Percentiles rank a stretch among this genome's conserved stretches.
Conservation (phyloP, 2,888 invertebrate species). For the Drosophila macrospina region DNA sequence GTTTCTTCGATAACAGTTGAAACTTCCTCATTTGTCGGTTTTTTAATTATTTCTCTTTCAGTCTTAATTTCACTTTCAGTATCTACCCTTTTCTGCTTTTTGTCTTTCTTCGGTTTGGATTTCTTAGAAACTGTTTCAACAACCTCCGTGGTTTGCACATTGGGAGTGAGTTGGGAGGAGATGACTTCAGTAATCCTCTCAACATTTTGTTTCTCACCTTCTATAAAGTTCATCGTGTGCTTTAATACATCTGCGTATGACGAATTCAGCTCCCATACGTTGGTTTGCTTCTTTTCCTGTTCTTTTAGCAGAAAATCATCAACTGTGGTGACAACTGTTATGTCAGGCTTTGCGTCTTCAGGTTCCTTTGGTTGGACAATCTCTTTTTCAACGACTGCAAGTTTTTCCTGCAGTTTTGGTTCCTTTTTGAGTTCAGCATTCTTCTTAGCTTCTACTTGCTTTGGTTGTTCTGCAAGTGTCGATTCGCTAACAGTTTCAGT, state of each 20-base stretch:
- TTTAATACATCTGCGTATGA: slow-evolving; percentile 69
- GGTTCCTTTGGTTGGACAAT: neutral
- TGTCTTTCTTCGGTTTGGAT: slow-evolving; percentile 45
- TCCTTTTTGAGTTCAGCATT: neutral
- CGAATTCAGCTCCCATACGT: slow-evolving; percentile 50
- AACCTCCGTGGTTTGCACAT: neutral
- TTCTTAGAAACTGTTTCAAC: slow-evolving; percentile 26
- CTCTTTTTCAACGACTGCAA: neutral
- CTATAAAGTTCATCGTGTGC: slow-evolving; percentile 62
- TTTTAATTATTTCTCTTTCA: neutral
- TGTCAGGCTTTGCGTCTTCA: neutral
- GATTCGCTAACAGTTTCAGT: slow-evolving; percentile 8
- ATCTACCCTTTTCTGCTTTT: slow-evolving; percentile 28
- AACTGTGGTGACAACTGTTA: slow-evolving; percentile 6
- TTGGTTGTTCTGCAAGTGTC: slow-evolving; percentile 3
- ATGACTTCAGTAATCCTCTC: slow-evolving; percentile 16
- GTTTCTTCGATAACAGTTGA: neutral
- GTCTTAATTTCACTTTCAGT: slow-evolving; percentile 6
- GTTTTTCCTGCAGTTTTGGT: neutral
- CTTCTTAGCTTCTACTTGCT: slow-evolving; percentile 12
- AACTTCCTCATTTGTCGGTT: neutral
- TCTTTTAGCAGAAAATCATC: neutral
- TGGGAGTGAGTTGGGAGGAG: neutral
- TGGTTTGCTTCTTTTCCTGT: neutral
- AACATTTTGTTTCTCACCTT: slow-evolving; percentile 63